Evolutionary conservation across 1,140 invertebrate species (phyloP), one percentile per base, ranked within the genome.

Genomic region (Drosophila rufa): DNA sequence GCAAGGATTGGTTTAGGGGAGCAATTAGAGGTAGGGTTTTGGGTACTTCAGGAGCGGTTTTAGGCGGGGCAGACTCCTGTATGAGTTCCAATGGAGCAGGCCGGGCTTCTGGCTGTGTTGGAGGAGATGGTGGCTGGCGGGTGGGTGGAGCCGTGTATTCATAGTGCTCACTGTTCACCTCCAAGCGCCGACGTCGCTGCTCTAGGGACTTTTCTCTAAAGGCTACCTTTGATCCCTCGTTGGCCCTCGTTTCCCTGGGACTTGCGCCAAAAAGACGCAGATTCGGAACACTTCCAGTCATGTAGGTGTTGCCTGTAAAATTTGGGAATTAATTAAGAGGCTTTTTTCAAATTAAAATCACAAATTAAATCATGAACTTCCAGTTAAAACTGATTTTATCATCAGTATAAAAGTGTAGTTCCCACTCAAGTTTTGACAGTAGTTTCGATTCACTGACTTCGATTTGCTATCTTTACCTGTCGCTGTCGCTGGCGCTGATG

Each of bases 241-340:
- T 14, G 48, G 22, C 40, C 36, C 45, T 57, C 14, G 11, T 56
- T 42, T 68, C 58, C 43, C 53, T 64, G 4, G 62, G 66, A 69
- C 43, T 55, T 51, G 55, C 19, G 48, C 59, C 19, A 59, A 19
- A 38, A 5, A 77, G 11, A 17, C 61, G 70, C 6, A 90, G 58
- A 68, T 90, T 85, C 2, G 85, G 85, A 14, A 79, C 85, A 57
- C 85, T 90, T 8, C 75, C 86, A 2, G 85, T 71, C 0, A 84
- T 45, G 27, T 66, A 75, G 67, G 62, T 78, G 43, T 51, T 84
- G 5, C 27, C 86, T 91, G 58, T 8, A 48, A 22, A 2, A 62
- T 17, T 12, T 9, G 8, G 0, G 19, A 8, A 33, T 33, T 8
- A 9, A 9, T 9, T 33, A 33, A 33, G 25, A 0, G 25, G 25